Percentiles rank a stretch among this genome's conserved stretches.
phyloP scores from a whole-genome alignment of 2,888 invertebrate genomes.

The Agapostemon virescens region DNA sequence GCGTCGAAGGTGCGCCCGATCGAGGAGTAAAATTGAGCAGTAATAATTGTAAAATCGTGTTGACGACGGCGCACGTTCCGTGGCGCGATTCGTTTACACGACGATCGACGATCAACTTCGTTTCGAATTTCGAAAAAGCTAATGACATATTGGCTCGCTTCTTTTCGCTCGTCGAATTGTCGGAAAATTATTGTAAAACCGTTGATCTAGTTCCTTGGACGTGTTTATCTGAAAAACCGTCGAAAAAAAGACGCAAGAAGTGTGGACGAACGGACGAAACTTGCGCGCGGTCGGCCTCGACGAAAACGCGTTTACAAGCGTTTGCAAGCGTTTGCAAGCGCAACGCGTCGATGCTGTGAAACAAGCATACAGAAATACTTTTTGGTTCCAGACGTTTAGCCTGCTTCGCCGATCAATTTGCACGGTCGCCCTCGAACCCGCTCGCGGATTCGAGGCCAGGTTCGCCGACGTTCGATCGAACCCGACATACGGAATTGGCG shows the following conservation, averaged over 20 bases:
- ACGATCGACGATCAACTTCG: neutral
- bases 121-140: neutral
- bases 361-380: no score
- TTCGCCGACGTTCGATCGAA: neutral
- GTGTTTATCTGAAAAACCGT: neutral
- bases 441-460: neutral
- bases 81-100: neutral
- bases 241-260: neutral
- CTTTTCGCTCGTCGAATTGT: neutral
- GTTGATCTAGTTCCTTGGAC: neutral
- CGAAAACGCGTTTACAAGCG: neutral
- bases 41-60: slow-evolving; percentile 20
- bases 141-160: neutral
- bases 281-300: neutral
- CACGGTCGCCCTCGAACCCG: slow-evolving; percentile 6
- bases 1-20: slow-evolving; percentile 16
- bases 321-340: neutral
- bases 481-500: neutral
- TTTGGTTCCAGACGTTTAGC: slow-evolving; percentile 5
- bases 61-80: neutral
- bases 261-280: neutral
- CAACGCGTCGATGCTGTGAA: no score
- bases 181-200: neutral
- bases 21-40: slow-evolving; percentile 45
- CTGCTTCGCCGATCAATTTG: neutral